phyloP scores from a whole-genome alignment of 1,140 invertebrate species.

The Drosophila sucinea region DNA sequence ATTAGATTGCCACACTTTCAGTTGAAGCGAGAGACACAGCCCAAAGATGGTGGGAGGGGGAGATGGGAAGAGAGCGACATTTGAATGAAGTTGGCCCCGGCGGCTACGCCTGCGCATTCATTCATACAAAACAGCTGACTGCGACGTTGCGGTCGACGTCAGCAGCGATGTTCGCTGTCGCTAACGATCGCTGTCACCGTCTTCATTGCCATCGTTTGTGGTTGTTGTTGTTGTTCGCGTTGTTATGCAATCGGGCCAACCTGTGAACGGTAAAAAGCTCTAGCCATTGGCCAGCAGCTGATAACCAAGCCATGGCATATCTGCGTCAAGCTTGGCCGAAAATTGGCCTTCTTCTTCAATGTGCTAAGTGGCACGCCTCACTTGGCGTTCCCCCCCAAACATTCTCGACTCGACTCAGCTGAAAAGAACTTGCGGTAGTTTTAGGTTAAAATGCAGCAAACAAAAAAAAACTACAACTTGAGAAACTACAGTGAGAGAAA shows the following conservation, averaged over 20 bases:
- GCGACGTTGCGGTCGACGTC: slow-evolving; percentile 13
- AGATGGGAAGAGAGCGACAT: slow-evolving; percentile 19
- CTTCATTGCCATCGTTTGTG: not conserved
- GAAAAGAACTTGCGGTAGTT: slow-evolving; percentile 29
- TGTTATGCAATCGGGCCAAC: slow-evolving; percentile 63
- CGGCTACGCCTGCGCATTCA: slow-evolving; percentile 40
- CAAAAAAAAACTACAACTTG: not conserved
- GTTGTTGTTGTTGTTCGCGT: not conserved
- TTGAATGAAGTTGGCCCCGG: slow-evolving; percentile 40
- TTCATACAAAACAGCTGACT: slow-evolving; percentile 50
- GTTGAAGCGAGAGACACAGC: slow-evolving; percentile 6
- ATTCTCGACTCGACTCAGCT: slow-evolving; percentile 4
- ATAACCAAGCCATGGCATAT: not conserved
- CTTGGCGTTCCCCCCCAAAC: not conserved
- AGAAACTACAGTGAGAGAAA: not conserved
- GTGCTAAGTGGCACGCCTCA: slow-evolving; percentile 27
- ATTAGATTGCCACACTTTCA: slow-evolving; percentile 78
- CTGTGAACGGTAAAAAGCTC: slow-evolving; percentile 64
- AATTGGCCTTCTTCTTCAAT: slow-evolving; percentile 29
- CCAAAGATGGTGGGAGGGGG: not conserved
- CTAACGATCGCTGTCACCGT: slow-evolving; percentile 8
- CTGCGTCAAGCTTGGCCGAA: slow-evolving; percentile 60
- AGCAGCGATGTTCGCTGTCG: not conserved
- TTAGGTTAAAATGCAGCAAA: slow-evolving; percentile 10
- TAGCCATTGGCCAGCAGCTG: slow-evolving; percentile 42